phyloP scores from a whole-genome alignment of 2,797 vertebrate species.

The Sebastes cheni region DNA sequence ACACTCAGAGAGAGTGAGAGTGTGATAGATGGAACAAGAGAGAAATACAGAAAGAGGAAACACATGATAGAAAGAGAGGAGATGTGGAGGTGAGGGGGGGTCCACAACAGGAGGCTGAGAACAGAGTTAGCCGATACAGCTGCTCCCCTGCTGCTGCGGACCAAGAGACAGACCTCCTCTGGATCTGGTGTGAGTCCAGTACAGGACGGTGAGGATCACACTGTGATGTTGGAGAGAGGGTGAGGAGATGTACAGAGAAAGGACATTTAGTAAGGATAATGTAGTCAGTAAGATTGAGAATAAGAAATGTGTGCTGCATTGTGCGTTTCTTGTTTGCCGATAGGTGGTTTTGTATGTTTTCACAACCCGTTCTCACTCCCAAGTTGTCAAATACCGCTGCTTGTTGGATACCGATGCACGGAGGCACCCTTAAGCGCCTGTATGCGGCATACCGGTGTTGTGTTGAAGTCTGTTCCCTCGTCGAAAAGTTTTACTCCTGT shows the following conservation, averaged over 20 bases:
- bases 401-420: too few relatives aligned
- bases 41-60: conserved; percentile 45
- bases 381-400: too few relatives aligned
- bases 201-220: background rate
- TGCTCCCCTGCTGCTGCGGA: conserved; percentile 48
- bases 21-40: conserved; percentile 47
- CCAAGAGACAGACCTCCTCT: background rate
- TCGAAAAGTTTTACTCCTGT: background rate
- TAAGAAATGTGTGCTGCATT: background rate
- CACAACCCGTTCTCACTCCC: background rate
- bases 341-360: background rate
- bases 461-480: background rate
- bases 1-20: conserved; percentile 22
- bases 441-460: background rate
- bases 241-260: background rate
- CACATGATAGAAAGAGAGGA: conserved; percentile 13
- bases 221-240: background rate
- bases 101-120: conserved; percentile 48
- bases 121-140: conserved; percentile 55
- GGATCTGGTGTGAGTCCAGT: background rate
- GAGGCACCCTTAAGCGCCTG: background rate
- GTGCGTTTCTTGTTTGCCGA: background rate
- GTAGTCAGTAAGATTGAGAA: background rate
- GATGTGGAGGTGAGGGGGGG: background rate
- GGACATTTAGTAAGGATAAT: background rate